These are phyloP conservation scores for Xyrauchen texanus DNA, from an alignment of 2,113 vertebrate genomes.

Conservation along the genomic window DNA sequence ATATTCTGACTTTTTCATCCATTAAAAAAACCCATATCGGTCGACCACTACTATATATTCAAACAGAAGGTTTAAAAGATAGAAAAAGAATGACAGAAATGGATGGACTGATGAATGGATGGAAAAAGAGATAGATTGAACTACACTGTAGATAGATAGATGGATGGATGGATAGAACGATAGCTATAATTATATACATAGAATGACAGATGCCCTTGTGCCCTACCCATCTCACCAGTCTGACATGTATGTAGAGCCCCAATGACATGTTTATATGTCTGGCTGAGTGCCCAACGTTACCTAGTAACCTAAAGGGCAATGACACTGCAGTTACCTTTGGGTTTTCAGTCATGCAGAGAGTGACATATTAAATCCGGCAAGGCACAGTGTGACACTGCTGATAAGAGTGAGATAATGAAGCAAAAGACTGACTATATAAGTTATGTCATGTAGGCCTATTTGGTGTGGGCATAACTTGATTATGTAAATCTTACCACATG, in stretches of 20 bases:
- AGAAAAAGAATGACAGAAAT: too few relatives aligned
- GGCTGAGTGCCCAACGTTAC: slow-evolving; percentile 32
- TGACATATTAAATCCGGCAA: not conserved
- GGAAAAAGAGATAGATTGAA: too few relatives aligned
- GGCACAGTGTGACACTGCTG: not conserved
- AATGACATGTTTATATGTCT: not conserved
- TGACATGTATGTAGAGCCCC: not conserved
- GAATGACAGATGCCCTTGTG: not conserved
- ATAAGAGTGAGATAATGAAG: too few relatives aligned
- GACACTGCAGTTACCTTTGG: not conserved
- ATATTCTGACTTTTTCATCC: too few relatives aligned
- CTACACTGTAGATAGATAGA: too few relatives aligned
- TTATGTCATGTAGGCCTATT: not conserved
- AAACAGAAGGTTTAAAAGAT: too few relatives aligned
- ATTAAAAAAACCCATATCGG: too few relatives aligned
- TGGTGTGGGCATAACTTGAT: not conserved
- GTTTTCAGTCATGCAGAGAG: not conserved
- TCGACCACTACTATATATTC: too few relatives aligned
- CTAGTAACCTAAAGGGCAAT: slow-evolving; percentile 44
- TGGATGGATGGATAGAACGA: too few relatives aligned
- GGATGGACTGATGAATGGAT: too few relatives aligned
- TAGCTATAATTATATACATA: too few relatives aligned
- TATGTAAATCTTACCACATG: not conserved
- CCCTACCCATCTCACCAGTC: not conserved
- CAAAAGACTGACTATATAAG: not conserved